Evolutionary conservation across 2,113 vertebrate species (phyloP), one percentile per base, ranked within the genome.

Genomic region (Pseudonaja textilis): DNA sequence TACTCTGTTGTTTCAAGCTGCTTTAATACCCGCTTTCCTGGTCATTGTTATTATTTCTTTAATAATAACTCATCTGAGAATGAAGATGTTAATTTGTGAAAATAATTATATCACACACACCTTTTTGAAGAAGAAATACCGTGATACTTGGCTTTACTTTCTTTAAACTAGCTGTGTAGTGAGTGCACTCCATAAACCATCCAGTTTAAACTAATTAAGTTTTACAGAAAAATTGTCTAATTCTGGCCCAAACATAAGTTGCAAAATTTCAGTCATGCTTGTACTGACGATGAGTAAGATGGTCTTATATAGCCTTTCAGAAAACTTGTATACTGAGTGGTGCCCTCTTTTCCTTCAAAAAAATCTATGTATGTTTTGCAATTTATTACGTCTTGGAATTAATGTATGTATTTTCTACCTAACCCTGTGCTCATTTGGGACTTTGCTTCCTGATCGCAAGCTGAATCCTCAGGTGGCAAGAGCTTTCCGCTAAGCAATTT

Each of bases 11-110:
- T 85, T n/a, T 45, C 54, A 20, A 92, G 0, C 0, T n/a, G 9
- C 22, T 87, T 86, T 91, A 88, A 45, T 69, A 61, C 2, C 25
- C 20, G 26, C 85, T 39, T 92, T 42, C 90, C 93, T 29, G 11
- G 29, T 94, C 42, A 92, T 95, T 55, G 92, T 29, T 64, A 64
- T 64, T 29, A 64, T 64, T 61, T 61, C 11, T 55, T 26, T 55
- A 93, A 87, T 9, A 89, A 47, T 34, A 64, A 91, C n/a, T 93
- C 91, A 89, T 85, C 47, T 89, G 94, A 69, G 8, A 93, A 90
- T 1, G 9, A 47, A 18, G 93, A 1, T 0, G 56, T 52, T 95
- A 8, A 0, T 4, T 56, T 54, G 93, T 85, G 64, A 59, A 85
- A 89, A 92, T 92, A 88, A 85, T 56, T 89, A 90, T 57, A 90